These are phyloP conservation scores for Bovichtus diacanthus DNA, from an alignment of 2,797 vertebrate genomes.

Conservation along the genomic window DNA sequence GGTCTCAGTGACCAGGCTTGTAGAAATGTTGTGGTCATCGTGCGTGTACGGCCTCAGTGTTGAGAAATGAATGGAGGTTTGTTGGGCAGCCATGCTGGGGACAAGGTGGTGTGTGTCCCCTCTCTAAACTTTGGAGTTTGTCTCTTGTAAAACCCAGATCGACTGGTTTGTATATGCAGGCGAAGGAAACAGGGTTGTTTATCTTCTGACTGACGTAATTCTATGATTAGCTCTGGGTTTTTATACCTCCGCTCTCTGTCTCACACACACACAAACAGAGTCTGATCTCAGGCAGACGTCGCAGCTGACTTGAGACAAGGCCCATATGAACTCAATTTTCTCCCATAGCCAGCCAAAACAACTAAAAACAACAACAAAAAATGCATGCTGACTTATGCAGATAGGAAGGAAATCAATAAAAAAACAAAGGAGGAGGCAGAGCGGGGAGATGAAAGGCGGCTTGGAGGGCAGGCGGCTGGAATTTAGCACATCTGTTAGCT, in stretches of 20 bases:
- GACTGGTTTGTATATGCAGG: slow-evolving; percentile 61
- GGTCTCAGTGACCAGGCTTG: slow-evolving; percentile 62
- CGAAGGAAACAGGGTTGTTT: slow-evolving; percentile 70
- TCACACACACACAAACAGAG: slow-evolving; percentile 35
- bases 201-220: slow-evolving; percentile 75
- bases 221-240: slow-evolving; percentile 68
- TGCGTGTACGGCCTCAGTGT: slow-evolving; percentile 75
- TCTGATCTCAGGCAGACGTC: slow-evolving; percentile 59
- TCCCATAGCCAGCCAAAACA: slow-evolving; percentile 70
- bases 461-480: slow-evolving; percentile 61
- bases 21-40: slow-evolving; percentile 75
- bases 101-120: slow-evolving; percentile 72
- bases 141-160: slow-evolving; percentile 76
- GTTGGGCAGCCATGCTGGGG: slow-evolving; percentile 65
- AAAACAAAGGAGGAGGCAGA: slow-evolving; percentile 68
- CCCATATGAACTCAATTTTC: slow-evolving; percentile 86
- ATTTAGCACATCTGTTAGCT: slow-evolving; percentile 80
- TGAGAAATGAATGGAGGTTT: slow-evolving; percentile 76
- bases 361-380: slow-evolving; percentile 72
- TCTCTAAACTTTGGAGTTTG: slow-evolving; percentile 72
- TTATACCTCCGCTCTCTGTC: slow-evolving; percentile 57
- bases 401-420: slow-evolving; percentile 84
- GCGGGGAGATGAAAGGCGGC: slow-evolving; percentile 75
- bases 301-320: slow-evolving; percentile 70
- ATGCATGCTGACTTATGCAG: slow-evolving; percentile 78